Conservation (phyloP, 2,888 invertebrate genomes). For the Cephus pygmeus region DNA sequence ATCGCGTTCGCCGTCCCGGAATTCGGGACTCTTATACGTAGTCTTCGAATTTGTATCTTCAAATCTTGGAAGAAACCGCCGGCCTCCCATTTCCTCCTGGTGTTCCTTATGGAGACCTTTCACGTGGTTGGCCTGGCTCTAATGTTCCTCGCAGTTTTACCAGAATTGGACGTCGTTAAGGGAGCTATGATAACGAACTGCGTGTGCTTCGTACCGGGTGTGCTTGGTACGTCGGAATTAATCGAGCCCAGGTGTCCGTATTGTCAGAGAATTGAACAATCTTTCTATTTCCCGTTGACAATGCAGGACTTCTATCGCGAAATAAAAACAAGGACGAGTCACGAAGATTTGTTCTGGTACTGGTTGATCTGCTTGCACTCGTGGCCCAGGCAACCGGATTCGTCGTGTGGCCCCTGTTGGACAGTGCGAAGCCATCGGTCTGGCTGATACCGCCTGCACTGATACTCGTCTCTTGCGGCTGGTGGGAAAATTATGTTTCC, state of each 20-base stretch:
- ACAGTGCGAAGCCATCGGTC: slow-evolving; percentile 76
- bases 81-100: slow-evolving; percentile 73
- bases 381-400: slow-evolving; percentile 91
- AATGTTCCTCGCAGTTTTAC: slow-evolving; percentile 88
- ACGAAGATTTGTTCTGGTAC: slow-evolving; percentile 79
- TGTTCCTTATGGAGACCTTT: slow-evolving; percentile 87
- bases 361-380: slow-evolving; percentile 87
- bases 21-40: slow-evolving; percentile 85
- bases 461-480: slow-evolving; percentile 88
- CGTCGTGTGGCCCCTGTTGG: slow-evolving; percentile 89
- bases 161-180: slow-evolving; percentile 92
- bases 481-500: slow-evolving; percentile 99
- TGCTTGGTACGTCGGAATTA: slow-evolving; percentile 68
- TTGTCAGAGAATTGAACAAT: not conserved
- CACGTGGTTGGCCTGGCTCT: slow-evolving; percentile 89
- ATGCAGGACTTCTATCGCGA: slow-evolving; percentile 80
- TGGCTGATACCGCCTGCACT: slow-evolving; percentile 90
- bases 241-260: not conserved
- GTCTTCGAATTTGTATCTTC: slow-evolving; percentile 89
- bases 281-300: not conserved
- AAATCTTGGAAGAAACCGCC: slow-evolving; percentile 85
- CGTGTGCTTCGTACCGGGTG: slow-evolving; percentile 89
- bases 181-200: slow-evolving; percentile 97
- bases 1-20: slow-evolving; percentile 91
- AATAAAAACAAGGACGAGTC: slow-evolving; percentile 80